Percentiles rank a stretch among this genome's conserved stretches.
These are phyloP conservation scores for Trachops cirrhosus DNA, from an alignment of 2,797 vertebrate genomes.

Conservation along the genomic window DNA sequence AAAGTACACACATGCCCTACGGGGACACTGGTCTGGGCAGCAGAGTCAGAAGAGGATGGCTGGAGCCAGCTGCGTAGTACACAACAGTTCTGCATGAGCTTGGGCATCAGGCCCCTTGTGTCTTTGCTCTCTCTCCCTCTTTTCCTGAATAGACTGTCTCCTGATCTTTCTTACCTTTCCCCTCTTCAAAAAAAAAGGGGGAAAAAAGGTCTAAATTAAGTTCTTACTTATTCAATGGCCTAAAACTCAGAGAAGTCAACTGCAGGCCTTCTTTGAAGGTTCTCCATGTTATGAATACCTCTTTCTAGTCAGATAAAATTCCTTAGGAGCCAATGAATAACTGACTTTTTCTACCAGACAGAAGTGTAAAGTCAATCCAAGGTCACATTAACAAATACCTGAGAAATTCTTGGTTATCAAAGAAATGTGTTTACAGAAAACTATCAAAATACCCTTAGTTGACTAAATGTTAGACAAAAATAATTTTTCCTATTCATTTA, in stretches of 20 bases:
- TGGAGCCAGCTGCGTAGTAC: neutral
- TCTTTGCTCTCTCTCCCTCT: neutral
- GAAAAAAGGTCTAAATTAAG: neutral
- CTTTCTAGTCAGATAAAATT: constrained; percentile 50
- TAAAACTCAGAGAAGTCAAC: neutral
- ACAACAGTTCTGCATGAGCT: neutral
- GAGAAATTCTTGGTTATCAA: constrained; percentile 20
- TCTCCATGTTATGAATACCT: constrained; percentile 16
- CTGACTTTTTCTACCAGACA: constrained; percentile 22
- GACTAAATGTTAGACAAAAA: neutral
- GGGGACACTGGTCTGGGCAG: neutral
- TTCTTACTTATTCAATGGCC: neutral
- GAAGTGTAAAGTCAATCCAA: constrained; percentile 32
- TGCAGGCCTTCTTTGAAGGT: neutral
- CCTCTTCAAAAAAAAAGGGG: neutral
- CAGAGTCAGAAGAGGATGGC: neutral
- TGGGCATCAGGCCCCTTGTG: neutral
- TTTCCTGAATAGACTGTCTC: neutral
- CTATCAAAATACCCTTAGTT: neutral
- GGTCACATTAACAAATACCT: constrained; percentile 36
- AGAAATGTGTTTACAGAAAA: constrained; percentile 33
- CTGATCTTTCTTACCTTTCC: neutral
- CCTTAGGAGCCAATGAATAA: constrained; percentile 4
- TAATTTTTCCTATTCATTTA: neutral
- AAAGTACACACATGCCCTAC: neutral